phyloP scores from a whole-genome alignment of 2,888 invertebrate species.

The Nephrotoma guestfalica region DNA sequence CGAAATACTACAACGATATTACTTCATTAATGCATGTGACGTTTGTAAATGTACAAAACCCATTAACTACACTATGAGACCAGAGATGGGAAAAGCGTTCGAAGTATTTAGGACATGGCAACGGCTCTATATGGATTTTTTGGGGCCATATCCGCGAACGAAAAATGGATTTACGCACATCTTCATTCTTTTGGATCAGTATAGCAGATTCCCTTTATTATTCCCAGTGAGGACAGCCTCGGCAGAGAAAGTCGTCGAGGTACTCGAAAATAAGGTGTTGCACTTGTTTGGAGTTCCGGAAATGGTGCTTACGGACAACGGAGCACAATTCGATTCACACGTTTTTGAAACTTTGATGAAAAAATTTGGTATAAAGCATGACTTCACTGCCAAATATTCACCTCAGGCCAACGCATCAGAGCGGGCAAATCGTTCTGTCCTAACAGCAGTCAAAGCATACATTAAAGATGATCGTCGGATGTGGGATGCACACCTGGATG shows the following conservation, averaged over 20 bases:
- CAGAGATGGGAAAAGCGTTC: background rate
- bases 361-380: background rate
- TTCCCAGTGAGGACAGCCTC: background rate
- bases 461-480: no score
- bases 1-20: background rate
- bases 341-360: background rate
- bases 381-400: background rate
- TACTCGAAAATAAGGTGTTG: no score
- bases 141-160: background rate
- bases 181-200: background rate
- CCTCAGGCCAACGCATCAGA: background rate
- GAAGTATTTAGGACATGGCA: background rate
- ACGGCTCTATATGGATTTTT: no score
- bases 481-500: no score
- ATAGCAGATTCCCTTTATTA: no score
- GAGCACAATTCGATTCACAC: background rate
- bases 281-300: no score
- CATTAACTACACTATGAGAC: background rate
- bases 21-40: background rate
- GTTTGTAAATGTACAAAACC: background rate
- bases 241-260: background rate
- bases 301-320: no score
- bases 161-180: background rate
- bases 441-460: background rate
- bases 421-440: background rate